Conservation (phyloP, 1,140 invertebrate species). For the Euwallacea similis region DNA sequence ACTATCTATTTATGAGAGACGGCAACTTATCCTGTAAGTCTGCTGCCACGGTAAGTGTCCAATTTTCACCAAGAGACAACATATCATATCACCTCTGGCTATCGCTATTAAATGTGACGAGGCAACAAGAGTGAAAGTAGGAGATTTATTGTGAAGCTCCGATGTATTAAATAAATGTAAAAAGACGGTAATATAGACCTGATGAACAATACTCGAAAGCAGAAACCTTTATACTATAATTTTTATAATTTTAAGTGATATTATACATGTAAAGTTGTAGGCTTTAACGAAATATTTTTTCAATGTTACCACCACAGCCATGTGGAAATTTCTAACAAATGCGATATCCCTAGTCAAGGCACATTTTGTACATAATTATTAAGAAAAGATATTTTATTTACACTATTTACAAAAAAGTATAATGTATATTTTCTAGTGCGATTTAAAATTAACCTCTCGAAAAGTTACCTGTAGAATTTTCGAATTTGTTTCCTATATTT, state of each 20-base stretch:
- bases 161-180: conserved; percentile 19
- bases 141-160: neutral
- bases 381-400: conserved; percentile 48
- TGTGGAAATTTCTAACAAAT: conserved; percentile 44
- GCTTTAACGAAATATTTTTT: conserved; percentile 44
- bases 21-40: no score
- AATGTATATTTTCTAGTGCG: conserved; percentile 43
- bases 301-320: conserved; percentile 49
- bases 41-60: no score
- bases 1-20: conserved; percentile 1
- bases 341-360: conserved; percentile 52
- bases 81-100: no score
- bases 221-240: conserved; percentile 37
- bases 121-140: neutral
- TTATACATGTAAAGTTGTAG: conserved; percentile 44
- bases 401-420: conserved; percentile 42
- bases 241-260: conserved; percentile 44
- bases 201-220: conserved; percentile 45
- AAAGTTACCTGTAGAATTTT: conserved; percentile 13
- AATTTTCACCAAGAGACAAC: no score
- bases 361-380: conserved; percentile 46
- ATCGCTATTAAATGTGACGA: no score
- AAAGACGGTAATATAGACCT: conserved; percentile 37
- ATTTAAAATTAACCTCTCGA: conserved; percentile 21
- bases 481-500: neutral